Evolutionary conservation across 2,888 invertebrate genomes (phyloP), one percentile per base, ranked within the genome.

Genomic region (Polietes domitor): DNA sequence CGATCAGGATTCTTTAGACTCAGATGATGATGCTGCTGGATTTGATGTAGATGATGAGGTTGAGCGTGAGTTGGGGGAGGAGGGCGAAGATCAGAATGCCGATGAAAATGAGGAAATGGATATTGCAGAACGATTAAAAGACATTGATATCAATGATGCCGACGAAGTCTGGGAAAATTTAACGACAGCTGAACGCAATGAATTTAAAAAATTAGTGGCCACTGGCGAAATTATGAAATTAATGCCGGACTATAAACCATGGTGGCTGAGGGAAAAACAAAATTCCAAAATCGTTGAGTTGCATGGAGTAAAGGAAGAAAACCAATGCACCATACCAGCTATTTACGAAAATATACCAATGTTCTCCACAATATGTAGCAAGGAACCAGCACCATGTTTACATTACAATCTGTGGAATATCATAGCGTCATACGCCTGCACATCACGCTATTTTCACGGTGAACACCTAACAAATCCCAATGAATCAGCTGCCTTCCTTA

Each of bases 101-200:
- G 89, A 88, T 4, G 91, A 91, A 1, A 90, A 90, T 4, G 91
- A 95, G 85, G 82, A 86, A 0, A 83, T 82, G 12, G 90, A 90
- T 77, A 93, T 98, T 75, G 93, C 94, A 6, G 94, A 94, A 12
- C 93, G 97, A 83, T 89, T 98, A 15, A 93, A 94, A 85, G 95
- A 94, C 82, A 92, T 98, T 53, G 94, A 97, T 92, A 93, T 98
- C 32, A 95, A 97, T 90, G 94, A 97, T 92, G 94, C 96, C 0
- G 95, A 96, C 87, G 93, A 94, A 73, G 93, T 98, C 2, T 98
- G 98, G 98, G 93, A 94, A 65, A 94, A 93, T n/a, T 92, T 98
- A 43, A 97, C 95, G 0, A 92, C 94, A 17, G 94, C 94, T 87
- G 98, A 98, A 89, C 94, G 93, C 85, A 94, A 95, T 90, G 96